Evolutionary conservation across 1,140 invertebrate genomes (phyloP), one percentile per base, ranked within the genome.

Genomic region (Drosophila pandora): DNA sequence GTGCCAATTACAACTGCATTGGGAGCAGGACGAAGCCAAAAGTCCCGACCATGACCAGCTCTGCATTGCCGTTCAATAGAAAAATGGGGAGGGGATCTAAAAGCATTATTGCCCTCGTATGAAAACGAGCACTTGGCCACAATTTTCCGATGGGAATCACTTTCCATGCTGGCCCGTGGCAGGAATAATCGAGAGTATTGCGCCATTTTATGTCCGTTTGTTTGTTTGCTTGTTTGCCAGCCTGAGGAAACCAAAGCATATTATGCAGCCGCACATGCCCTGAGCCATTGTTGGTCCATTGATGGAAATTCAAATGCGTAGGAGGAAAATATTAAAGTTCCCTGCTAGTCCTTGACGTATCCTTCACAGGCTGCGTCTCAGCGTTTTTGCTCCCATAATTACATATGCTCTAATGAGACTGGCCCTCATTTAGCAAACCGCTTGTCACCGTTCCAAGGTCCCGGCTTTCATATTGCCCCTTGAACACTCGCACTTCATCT

Each of bases 1-100:
- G 75, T 73, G 81, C 72, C 81, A 84, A 84, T 84, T 84, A 85
- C 81, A 85, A 62, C 53, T 73, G 82, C 61, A 79, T 23, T 60
- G 60, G 52, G 43, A 37, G 37, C 12, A 12, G 61, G 52, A 49
- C 17, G 41, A n/a, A 21, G 47, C 58, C 68, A 64, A 45, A 52
- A 54, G 25, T 23, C 43, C 30, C 53, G 70, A 53, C 71, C 70
- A 74, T 48, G 71, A 52, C 60, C 70, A 74, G 56, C 71, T 58
- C 34, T 47, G 71, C 70, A 64, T 25, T 74, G 71, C 52, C 58
- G 53, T 52, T 63, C 60, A 72, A 60, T 47, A 65, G 64, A 25
- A 41, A 47, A 56, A 8, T 17, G n/a, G 21, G 43, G 43, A 21
- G 43, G 59, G 60, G 59, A 73, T 73, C 57, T 37, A 32, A 17